Evolutionary conservation across 2,888 invertebrate species (phyloP), one percentile per base, ranked within the genome.

Genomic region (Sarcophaga carnaria): DNA sequence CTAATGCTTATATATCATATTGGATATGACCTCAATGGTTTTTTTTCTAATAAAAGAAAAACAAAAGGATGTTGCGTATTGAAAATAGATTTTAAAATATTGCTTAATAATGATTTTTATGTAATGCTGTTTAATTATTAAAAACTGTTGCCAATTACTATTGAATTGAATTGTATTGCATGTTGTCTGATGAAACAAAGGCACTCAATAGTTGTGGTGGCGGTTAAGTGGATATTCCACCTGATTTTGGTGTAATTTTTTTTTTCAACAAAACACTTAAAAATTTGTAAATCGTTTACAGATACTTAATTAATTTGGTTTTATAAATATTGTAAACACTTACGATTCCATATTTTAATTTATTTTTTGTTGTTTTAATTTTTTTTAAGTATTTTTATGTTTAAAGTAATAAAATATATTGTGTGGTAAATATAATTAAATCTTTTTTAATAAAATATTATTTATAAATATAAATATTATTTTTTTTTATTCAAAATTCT

Each of bases 281-380:
- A 71, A 5, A 10, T 62, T 59, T 69, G 75, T 6, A 22, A 81
- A 63, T 62, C 17, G n/a, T 20, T 54, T 14, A 54, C 54, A 14
- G 54, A 11, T 76, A 62, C 47, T 47, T 47, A 54, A 12, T 8
- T 27, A 3, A 4, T 27, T 45, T 62, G 3, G 17, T 47, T 69
- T 47, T 67, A 60, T 20, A 72, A 62, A n/a, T 67, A 62, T 62
- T 47, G 14, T 62, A 78, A 84, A 84, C 84, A 87, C 87, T 87
- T 87, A 87, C 87, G 84, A 66, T 75, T 87, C 78, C 87, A 87
- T 87, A 60, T 60, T 59, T 64, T 71, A 45, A 69, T 45, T 47
- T 76, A 5, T 47, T 37, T 37, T 64, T 74, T 45, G 25, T 64
- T 75, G 25, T 20, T 63, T 64, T 14, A 64, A 25, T 67, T 20